Percentiles rank a stretch among this genome's conserved stretches.
Conservation (phyloP, 2,113 vertebrate genomes). For the Hirundichthys speculiger region DNA sequence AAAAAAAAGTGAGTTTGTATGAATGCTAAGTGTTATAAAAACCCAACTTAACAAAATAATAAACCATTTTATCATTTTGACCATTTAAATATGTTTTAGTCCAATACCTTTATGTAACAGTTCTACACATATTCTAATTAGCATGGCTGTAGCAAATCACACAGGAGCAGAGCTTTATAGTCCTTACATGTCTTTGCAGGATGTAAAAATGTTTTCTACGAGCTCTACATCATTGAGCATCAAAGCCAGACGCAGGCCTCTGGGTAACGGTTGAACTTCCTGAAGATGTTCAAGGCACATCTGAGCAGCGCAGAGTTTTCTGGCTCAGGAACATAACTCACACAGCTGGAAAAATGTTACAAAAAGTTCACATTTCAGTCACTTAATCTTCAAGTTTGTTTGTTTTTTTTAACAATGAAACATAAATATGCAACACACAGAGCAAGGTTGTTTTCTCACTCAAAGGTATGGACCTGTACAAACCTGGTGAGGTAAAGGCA, state of each 20-base stretch:
- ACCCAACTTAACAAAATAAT: no score
- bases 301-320: slow-evolving; percentile 96
- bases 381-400: neutral
- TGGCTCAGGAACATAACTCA: slow-evolving; percentile 96
- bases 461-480: neutral
- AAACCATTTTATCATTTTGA: no score
- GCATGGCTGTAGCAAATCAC: neutral
- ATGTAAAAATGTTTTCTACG: slow-evolving; percentile 98
- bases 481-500: slow-evolving; percentile 98
- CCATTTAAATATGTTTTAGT: no score
- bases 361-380: neutral
- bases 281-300: slow-evolving; percentile 93
- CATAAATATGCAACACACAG: no score
- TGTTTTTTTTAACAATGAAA: no score
- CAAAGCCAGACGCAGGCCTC: slow-evolving; percentile 95
- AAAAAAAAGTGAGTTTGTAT: neutral
- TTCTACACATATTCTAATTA: no score
- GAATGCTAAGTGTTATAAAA: neutral
- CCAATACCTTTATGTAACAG: no score
- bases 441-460: neutral
- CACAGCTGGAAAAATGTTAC: slow-evolving; percentile 82
- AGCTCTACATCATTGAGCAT: slow-evolving; percentile 98
- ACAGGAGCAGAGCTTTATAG: neutral
- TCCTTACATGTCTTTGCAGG: slow-evolving; percentile 97
- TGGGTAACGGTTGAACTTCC: slow-evolving; percentile 94